Evolutionary conservation across 2,797 vertebrate species (phyloP), one percentile per base, ranked within the genome.

Genomic region (Rachycentron canadum): DNA sequence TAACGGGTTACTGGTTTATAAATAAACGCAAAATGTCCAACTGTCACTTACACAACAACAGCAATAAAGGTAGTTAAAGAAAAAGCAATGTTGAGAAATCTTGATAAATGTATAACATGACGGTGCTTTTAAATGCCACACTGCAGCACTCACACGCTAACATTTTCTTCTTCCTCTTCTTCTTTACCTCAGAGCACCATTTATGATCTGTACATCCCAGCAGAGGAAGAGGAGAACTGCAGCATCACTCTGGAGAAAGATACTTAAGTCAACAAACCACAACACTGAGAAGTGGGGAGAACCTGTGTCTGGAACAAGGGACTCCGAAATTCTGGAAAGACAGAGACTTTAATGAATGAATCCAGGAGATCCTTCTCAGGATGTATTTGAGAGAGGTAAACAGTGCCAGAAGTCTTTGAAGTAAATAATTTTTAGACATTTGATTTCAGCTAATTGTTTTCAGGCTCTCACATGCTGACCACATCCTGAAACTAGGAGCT

Each of bases 161-260:
- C 13, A 45, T 36, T 30, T 53, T 26, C 56, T 34, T 12, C 40
- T 38, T 72, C 4, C 50, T 26, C 56, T 34, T 12, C 40, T 38
- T 72, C 4, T 66, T 57, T 68, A n/a, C n/a, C 34, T 52, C 67
- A 92, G 88, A 53, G 0, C 21, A 12, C 3, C 4, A 2, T 38
- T 30, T 2, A 0, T 60, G 68, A 84, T 7, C 16, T 92, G 34
- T 85, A 82, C 32, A 0, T 67, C 17, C 78, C 64, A 0, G 4
- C 7, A 23, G 50, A 77, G 49, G 86, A 93, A 45, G 83, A 85
- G 21, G 75, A 81, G 1, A 59, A 34, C 36, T 85, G 83, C 23
- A 70, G 73, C 14, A 57, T 94, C 78, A 79, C 58, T 9, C 28
- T 93, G 43, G 66, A 90, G 62, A 12, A 2, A 0, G 80, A 92